Evolutionary conservation across 2,113 vertebrate species (phyloP), one percentile per base, ranked within the genome.

Genomic region (Phalacrocorax carbo): DNA sequence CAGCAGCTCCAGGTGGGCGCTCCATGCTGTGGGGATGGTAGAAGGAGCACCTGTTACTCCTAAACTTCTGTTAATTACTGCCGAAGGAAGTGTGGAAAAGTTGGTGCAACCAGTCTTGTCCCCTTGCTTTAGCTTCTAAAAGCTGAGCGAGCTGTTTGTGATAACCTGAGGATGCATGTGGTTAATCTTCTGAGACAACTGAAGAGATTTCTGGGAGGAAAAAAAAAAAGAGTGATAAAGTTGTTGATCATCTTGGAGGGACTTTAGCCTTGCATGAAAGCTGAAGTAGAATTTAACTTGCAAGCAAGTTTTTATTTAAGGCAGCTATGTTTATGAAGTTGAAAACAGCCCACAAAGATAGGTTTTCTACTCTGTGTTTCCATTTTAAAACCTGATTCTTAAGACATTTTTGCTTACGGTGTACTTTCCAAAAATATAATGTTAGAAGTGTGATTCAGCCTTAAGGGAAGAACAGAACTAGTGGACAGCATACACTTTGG

Each of bases 351-450:
- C 85, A 86, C 90, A 82, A 82, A 92, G 81, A 92, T 89, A 90
- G 58, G 70, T 92, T 97, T 98, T 93, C 71, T 96, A n/a, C 61
- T 96, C 82, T 95, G 62, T 87, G 26, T 96, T 97, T 57, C 88
- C 61, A 76, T 95, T 89, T 93, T 91, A 95, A 96, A 95, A 48
- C 48, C 54, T 89, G 84, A 42, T 76, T 89, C 54, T 40, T 71
- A 73, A 71, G 58, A 64, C 3, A 51, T 89, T 82, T 95, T 91
- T 95, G 69, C 40, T 85, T 78, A 22, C 38, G 66, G 52, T 89
- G 32, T 49, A 17, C 68, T 93, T 91, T 27, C 77, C 38, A 91
- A 84, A 94, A 92, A 36, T 57, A 79, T 9, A 61, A 1, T 42
- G 69, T 88, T 38, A n/a, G 65, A 70, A 61, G 21, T n/a, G 20